Evolutionary conservation across 2,888 invertebrate genomes (phyloP).

Genomic region (Tenodera sinensis): DNA sequence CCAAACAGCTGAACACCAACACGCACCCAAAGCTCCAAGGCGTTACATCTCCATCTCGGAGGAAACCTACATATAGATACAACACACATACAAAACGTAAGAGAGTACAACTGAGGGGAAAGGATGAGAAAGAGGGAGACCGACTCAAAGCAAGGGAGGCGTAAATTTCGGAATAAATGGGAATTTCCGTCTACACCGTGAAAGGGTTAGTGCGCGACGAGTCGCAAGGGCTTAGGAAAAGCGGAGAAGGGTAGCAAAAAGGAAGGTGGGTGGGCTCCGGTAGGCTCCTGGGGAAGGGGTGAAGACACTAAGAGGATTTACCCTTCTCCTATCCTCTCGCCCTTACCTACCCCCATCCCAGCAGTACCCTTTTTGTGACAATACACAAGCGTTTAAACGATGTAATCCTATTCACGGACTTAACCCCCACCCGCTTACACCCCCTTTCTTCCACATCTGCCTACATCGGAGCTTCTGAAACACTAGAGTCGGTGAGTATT

Average conservation of each 20-base stretch:
- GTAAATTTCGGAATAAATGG: conserved; percentile 31
- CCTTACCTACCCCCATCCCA: conserved; percentile 3
- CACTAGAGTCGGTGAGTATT: conserved; percentile 23
- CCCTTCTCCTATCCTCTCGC: neutral
- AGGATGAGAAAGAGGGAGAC: neutral
- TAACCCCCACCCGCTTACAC: conserved; percentile 12
- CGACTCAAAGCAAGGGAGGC: conserved; percentile 23
- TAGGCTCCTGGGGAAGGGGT: conserved; percentile 17
- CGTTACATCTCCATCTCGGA: neutral
- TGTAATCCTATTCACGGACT: conserved; percentile 34
- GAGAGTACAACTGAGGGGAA: neutral
- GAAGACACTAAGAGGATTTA: conserved; percentile 31
- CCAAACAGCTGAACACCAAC: conserved; percentile 1
- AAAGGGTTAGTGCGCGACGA: conserved; percentile 25
- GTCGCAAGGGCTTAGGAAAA: neutral
- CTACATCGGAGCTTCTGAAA: conserved; percentile 21
- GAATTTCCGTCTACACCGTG: conserved; percentile 28
- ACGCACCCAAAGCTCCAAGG: neutral
- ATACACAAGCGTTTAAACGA: conserved; percentile 34
- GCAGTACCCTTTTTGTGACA: conserved; percentile 24
- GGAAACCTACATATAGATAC: neutral
- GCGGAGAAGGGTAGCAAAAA: neutral
- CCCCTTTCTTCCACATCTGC: conserved; percentile 2
- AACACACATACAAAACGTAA: neutral
- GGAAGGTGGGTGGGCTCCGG: neutral